phyloP scores from a whole-genome alignment of 2,888 invertebrate genomes.

The Eilema griseolum region DNA sequence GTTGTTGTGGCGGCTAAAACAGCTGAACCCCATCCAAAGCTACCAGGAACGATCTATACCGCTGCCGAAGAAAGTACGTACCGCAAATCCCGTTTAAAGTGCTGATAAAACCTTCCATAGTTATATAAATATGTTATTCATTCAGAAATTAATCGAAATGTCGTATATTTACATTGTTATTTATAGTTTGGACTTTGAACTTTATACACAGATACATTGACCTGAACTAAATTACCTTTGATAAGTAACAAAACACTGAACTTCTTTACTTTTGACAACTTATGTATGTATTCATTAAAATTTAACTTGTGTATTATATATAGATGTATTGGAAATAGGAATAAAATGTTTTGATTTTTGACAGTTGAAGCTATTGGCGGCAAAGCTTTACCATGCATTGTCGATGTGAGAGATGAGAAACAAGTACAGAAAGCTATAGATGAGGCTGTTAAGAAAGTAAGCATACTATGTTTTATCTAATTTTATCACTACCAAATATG shows the following conservation, averaged over 20 bases:
- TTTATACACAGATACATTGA: conserved; percentile 40
- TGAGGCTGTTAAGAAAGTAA: conserved; percentile 90
- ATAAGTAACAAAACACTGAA: neutral
- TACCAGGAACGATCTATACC: conserved; percentile 96
- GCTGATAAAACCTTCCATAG: neutral
- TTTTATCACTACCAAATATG: neutral
- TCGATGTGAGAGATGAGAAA: conserved; percentile 94
- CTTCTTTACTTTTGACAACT: neutral
- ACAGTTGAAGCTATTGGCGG: conserved; percentile 95
- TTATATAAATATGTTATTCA: conserved; percentile 17
- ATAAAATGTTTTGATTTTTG: conserved; percentile 47
- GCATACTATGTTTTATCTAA: neutral
- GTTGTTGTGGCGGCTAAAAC: conserved; percentile 97
- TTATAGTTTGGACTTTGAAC: conserved; percentile 70
- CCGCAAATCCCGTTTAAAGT: conserved; percentile 5
- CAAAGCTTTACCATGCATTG: conserved; percentile 94
- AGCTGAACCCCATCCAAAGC: conserved; percentile 94
- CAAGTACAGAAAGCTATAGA: conserved; percentile 91
- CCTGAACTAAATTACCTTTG: conserved; percentile 36
- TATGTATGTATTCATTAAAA: neutral
- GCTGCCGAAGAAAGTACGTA: conserved; percentile 95
- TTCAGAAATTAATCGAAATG: conserved; percentile 28
- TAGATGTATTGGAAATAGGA: neutral
- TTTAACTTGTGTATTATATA: neutral
- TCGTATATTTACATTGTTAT: conserved; percentile 33